Conservation (phyloP, 2,113 vertebrate genomes). For the Syngnathoides biaculeatus region DNA sequence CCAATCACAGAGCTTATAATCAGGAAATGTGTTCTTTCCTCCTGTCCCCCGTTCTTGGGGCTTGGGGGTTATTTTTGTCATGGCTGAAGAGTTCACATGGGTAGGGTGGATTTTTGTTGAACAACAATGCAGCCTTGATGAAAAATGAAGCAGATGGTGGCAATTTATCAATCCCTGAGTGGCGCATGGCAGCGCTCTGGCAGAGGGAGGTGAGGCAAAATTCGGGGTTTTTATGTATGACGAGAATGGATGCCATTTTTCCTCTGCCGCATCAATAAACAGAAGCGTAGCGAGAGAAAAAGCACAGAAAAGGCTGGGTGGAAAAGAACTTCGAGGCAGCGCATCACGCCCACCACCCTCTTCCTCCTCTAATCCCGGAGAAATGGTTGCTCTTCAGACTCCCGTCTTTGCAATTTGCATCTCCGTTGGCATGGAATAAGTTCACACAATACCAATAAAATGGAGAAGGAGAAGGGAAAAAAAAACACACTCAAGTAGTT, state of each 20-base stretch:
- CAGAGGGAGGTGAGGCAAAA: constrained; percentile 27
- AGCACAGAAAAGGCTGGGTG: constrained; percentile 18
- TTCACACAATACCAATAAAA: constrained; percentile 40
- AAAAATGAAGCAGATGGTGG: constrained; percentile 59
- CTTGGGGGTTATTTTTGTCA: constrained; percentile 60
- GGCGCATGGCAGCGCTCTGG: constrained; percentile 13
- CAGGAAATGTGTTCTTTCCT: constrained; percentile 21
- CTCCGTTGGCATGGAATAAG: constrained; percentile 19
- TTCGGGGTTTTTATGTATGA: constrained; percentile 34
- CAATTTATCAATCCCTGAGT: constrained; percentile 59
- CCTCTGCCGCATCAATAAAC: constrained; percentile 32
- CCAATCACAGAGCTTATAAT: neutral
- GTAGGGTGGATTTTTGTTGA: constrained; percentile 39
- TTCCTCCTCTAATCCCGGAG: constrained; percentile 8
- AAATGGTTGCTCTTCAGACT: constrained; percentile 13
- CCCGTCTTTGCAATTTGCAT: constrained; percentile 25
- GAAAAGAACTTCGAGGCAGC: constrained; percentile 17
- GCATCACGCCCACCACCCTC: constrained; percentile 1
- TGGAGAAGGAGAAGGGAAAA: constrained; percentile 8
- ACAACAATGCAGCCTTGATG: constrained; percentile 36
- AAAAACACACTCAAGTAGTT: constrained; percentile 16
- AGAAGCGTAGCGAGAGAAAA: constrained; percentile 22
- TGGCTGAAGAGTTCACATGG: constrained; percentile 38
- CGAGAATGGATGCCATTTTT: constrained; percentile 46
- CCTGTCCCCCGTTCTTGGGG: constrained; percentile 36